Percentiles rank a stretch among this genome's conserved stretches.
These are phyloP conservation scores for Natrix natrix DNA, from an alignment of 2,797 vertebrate species.

Conservation along the genomic window DNA sequence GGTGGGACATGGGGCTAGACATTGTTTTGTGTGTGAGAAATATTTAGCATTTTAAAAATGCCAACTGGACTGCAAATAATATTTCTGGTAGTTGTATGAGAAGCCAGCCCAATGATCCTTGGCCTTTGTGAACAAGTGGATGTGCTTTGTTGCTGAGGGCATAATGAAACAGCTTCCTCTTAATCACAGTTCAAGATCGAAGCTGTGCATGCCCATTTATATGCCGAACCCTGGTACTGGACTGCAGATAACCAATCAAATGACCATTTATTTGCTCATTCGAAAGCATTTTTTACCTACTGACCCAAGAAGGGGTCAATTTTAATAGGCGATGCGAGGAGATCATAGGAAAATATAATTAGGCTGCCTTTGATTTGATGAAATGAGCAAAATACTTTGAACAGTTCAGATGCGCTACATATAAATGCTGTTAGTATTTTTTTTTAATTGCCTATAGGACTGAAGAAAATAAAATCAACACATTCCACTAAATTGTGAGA, in stretches of 20 bases:
- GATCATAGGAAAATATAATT: neutral
- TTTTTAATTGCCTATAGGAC: neutral
- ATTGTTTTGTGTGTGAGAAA: slow-evolving; percentile 23
- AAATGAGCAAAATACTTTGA: neutral
- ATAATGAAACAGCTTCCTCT: neutral
- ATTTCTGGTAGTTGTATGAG: neutral
- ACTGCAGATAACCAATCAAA: neutral
- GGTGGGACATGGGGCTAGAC: neutral
- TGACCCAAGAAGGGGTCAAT: neutral
- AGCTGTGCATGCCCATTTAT: neutral
- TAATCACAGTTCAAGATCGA: neutral
- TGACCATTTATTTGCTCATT: neutral
- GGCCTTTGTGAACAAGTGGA: neutral
- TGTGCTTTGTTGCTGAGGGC: neutral
- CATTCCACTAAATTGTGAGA: neutral
- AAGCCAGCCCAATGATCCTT: neutral
- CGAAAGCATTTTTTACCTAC: neutral
- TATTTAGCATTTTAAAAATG: neutral
- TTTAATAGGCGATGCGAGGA: neutral
- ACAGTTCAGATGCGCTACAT: neutral
- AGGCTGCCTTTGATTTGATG: neutral
- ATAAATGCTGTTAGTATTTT: neutral
- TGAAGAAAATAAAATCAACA: neutral
- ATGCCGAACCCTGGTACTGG: neutral
- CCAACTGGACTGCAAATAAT: neutral